Conservation (phyloP, 1,140 invertebrate genomes). For the Prorops nasuta region DNA sequence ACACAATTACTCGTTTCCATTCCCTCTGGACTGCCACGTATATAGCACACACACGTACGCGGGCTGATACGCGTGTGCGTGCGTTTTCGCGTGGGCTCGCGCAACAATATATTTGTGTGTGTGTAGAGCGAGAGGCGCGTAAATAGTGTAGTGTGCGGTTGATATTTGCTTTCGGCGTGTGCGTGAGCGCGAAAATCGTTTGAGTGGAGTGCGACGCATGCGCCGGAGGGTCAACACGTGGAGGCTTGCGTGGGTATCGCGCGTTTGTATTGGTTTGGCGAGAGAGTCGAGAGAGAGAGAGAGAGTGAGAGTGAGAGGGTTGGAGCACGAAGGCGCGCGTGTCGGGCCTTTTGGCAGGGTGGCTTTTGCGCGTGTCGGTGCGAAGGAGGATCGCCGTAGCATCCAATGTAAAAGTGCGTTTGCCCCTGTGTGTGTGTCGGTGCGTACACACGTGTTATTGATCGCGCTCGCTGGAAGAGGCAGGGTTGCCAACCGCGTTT, state of each 20-base stretch:
- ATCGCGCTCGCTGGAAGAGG: constrained; percentile 34
- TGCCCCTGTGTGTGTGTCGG: constrained; percentile 37
- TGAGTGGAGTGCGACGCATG: constrained; percentile 14
- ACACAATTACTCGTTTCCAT: constrained; percentile 48
- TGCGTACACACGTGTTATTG: constrained; percentile 55
- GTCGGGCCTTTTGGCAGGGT: constrained; percentile 6
- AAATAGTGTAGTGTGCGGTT: neutral
- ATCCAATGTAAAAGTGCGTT: constrained; percentile 38
- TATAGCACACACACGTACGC: constrained; percentile 16
- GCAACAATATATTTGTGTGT: constrained; percentile 5
- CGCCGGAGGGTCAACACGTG: too few relatives aligned
- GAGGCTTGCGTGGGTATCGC: too few relatives aligned
- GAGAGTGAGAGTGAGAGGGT: neutral
- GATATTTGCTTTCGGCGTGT: too few relatives aligned
- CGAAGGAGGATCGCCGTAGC: constrained; percentile 6
- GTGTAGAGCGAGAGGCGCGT: neutral
- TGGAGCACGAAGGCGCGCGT: too few relatives aligned
- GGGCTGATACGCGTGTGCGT: constrained; percentile 6
- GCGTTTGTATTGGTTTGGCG: constrained; percentile 16
- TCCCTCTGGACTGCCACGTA: constrained; percentile 32
- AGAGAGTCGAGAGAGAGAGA: constrained; percentile 9
- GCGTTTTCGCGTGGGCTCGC: constrained; percentile 3
- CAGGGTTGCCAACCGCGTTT: constrained; percentile 48
- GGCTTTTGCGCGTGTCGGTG: neutral
- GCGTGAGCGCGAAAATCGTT: constrained; percentile 3